Evolutionary conservation across 2,888 invertebrate species (phyloP).

Genomic region (Embidobia sp.): DNA sequence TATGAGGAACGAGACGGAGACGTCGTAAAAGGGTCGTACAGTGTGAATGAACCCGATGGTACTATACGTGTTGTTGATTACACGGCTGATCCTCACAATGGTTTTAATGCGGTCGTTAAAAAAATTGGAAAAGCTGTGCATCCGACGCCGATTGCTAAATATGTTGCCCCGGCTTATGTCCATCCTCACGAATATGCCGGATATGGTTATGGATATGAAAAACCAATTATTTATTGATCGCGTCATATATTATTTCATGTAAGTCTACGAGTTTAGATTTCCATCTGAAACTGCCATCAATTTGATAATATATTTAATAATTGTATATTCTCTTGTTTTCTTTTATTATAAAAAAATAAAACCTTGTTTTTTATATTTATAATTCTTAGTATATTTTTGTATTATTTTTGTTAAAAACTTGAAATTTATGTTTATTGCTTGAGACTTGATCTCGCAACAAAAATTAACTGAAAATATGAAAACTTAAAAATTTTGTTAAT

Average conservation of each 20-base stretch:
- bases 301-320: too few species aligned
- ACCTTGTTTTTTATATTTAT: too few species aligned
- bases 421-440: too few species aligned
- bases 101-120: slow-evolving; percentile 80
- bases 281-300: not conserved
- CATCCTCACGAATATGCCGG: slow-evolving; percentile 28
- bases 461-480: too few species aligned
- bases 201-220: slow-evolving; percentile 53
- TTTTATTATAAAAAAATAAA: too few species aligned
- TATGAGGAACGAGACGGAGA: slow-evolving; percentile 80
- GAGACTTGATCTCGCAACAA: too few species aligned
- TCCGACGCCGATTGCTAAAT: slow-evolving; percentile 74
- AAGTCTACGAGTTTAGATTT: not conserved
- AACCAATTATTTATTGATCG: slow-evolving; percentile 52
- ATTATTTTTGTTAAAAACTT: too few species aligned
- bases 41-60: slow-evolving; percentile 79
- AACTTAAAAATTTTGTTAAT: not conserved
- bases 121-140: slow-evolving; percentile 78
- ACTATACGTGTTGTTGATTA: slow-evolving; percentile 79
- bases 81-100: slow-evolving; percentile 79
- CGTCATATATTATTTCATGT: not conserved
- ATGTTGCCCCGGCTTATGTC: slow-evolving; percentile 69
- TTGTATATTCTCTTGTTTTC: too few species aligned
- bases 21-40: slow-evolving; percentile 79
- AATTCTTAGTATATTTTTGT: too few species aligned